Evolutionary conservation across 2,797 vertebrate species (phyloP).

Genomic region (Martes flavigula): DNA sequence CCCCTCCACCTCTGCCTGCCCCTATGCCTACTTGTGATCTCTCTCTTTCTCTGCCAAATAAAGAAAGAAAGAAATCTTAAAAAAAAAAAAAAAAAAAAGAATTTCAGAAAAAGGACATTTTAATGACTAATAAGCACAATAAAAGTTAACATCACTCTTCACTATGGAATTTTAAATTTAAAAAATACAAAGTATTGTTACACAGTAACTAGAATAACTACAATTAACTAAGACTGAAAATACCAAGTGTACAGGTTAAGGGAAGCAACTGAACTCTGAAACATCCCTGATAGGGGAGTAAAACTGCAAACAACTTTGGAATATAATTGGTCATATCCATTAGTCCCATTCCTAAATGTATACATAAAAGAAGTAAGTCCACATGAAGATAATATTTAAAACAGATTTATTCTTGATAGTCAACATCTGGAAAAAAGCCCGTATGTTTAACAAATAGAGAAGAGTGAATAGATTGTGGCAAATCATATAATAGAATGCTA

Average conservation of each 20-base stretch:
- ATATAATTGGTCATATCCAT: not conserved
- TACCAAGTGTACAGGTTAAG: not conserved
- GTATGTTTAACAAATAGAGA: not conserved
- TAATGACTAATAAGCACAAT: not conserved
- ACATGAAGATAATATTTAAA: not conserved
- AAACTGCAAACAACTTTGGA: not conserved
- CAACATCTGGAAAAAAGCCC: not conserved
- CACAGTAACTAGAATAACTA: not conserved
- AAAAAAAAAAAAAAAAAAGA: too few species aligned
- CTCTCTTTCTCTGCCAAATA: too few species aligned
- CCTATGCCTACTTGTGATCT: too few species aligned
- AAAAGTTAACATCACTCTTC: not conserved
- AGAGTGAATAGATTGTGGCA: not conserved
- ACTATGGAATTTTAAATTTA: not conserved
- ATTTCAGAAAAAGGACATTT: not conserved
- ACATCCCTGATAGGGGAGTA: not conserved
- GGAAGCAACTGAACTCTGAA: not conserved
- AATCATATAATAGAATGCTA: not conserved
- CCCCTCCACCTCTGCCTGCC: too few species aligned
- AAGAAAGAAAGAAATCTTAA: too few species aligned
- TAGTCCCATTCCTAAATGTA: not conserved
- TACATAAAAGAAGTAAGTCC: not conserved
- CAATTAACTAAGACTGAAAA: not conserved
- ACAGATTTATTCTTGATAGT: not conserved
- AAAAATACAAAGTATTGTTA: not conserved